Conservation (phyloP, 2,888 invertebrate genomes). For the Callyntrura sp. region DNA sequence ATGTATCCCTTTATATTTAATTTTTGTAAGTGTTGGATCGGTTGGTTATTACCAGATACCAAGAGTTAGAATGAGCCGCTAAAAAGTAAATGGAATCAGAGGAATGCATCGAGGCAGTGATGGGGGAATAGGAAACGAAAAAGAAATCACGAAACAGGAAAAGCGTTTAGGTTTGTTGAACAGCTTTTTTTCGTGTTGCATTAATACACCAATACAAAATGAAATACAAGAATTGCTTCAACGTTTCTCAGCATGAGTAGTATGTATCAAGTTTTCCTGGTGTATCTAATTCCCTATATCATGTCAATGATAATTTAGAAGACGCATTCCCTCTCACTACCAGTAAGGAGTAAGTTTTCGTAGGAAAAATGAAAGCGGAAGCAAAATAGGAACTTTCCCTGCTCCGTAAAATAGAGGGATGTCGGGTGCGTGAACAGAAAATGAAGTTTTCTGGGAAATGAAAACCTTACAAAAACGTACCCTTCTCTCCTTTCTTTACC, state of each 20-base stretch:
- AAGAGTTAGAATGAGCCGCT: constrained; percentile 14
- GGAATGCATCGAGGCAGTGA: background rate
- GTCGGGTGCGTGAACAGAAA: constrained; percentile 69
- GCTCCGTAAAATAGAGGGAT: constrained; percentile 39
- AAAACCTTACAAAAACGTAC: constrained; percentile 1
- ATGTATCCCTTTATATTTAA: too few relatives aligned
- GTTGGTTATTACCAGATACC: constrained; percentile 14
- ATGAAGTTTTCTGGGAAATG: constrained; percentile 57
- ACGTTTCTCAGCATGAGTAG: too few relatives aligned
- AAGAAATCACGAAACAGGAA: constrained; percentile 72
- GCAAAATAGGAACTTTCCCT: constrained; percentile 16
- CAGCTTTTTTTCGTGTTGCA: constrained; percentile 35
- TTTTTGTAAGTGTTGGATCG: constrained; percentile 19
- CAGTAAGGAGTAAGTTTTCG: background rate
- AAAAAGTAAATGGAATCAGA: background rate
- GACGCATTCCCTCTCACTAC: constrained; percentile 4
- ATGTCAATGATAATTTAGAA: constrained; percentile 67
- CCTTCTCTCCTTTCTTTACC: background rate
- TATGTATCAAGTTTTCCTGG: constrained; percentile 1
- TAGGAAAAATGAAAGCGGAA: constrained; percentile 49
- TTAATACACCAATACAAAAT: background rate
- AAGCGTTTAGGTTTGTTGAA: constrained; percentile 30
- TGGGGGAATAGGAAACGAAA: background rate
- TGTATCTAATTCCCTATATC: too few relatives aligned
- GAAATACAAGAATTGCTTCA: constrained; percentile 20